A percentile compares a stretch with the other conserved stretches of the same genome.
Evolutionary conservation across 1,140 invertebrate species (phyloP).

Genomic region (Ladona fulva): DNA sequence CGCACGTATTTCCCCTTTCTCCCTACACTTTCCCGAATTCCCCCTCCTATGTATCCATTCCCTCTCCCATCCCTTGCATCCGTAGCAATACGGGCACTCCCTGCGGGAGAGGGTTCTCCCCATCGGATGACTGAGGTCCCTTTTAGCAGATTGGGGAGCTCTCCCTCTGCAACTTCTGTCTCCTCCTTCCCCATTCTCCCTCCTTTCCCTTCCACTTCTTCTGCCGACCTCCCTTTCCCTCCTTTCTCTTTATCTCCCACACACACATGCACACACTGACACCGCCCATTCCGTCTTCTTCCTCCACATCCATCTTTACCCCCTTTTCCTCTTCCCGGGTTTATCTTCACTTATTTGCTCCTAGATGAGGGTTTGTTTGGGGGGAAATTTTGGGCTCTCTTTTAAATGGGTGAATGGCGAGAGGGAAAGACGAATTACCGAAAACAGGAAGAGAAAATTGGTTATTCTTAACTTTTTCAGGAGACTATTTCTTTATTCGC

Average conservation of each 20-base stretch:
- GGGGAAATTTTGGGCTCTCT: no score
- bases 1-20: background rate
- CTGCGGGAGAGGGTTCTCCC: background rate
- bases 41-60: background rate
- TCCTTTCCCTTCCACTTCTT: background rate
- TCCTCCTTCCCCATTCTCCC: background rate
- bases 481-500: no score
- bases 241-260: background rate
- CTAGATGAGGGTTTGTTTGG: no score
- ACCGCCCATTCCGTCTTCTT: background rate
- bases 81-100: background rate
- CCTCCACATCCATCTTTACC: background rate
- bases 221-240: background rate
- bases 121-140: slow-evolving; percentile 6
- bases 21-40: background rate
- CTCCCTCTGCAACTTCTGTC: background rate
- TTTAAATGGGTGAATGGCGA: no score
- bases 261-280: background rate
- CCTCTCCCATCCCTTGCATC: background rate
- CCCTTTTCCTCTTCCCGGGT: background rate
- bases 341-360: background rate
- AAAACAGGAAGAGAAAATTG: no score
- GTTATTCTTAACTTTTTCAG: no score
- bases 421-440: no score
- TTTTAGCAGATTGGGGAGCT: slow-evolving; percentile 8